Evolutionary conservation across 2,113 vertebrate genomes (phyloP).

Genomic region (Lates calcarifer): DNA sequence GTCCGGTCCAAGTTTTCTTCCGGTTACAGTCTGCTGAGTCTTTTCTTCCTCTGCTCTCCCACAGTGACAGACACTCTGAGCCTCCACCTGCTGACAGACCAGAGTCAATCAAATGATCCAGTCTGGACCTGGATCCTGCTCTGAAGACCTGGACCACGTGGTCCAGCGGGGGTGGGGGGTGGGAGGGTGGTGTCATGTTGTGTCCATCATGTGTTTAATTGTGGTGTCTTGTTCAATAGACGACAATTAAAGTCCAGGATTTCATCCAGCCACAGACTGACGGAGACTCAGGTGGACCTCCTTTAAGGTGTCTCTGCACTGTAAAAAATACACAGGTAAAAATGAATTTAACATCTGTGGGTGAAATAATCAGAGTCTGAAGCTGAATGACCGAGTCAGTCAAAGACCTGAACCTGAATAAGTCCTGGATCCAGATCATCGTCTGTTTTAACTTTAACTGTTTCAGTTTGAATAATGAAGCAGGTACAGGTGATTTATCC

Average conservation of each 20-base stretch:
- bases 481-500: too few relatives aligned
- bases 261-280: constrained; percentile 20
- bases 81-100: constrained; percentile 13
- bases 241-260: constrained; percentile 48
- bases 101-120: constrained; percentile 2
- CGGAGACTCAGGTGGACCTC: neutral
- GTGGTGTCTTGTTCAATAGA: constrained; percentile 28
- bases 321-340: neutral
- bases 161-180: constrained; percentile 27
- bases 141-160: neutral
- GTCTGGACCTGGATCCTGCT: constrained; percentile 23
- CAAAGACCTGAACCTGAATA: too few relatives aligned
- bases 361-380: too few relatives aligned
- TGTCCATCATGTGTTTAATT: constrained; percentile 36
- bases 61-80: constrained; percentile 41
- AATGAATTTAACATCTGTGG: too few relatives aligned
- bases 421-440: too few relatives aligned
- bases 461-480: too few relatives aligned
- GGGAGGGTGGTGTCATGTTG: constrained; percentile 35
- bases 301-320: neutral
- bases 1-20: neutral
- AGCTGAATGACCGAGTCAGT: too few relatives aligned
- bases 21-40: neutral
- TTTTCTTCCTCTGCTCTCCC: constrained; percentile 42
- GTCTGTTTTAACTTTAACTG: too few relatives aligned